phyloP scores from a whole-genome alignment of 2,113 vertebrate species.

The Aix galericulata region DNA sequence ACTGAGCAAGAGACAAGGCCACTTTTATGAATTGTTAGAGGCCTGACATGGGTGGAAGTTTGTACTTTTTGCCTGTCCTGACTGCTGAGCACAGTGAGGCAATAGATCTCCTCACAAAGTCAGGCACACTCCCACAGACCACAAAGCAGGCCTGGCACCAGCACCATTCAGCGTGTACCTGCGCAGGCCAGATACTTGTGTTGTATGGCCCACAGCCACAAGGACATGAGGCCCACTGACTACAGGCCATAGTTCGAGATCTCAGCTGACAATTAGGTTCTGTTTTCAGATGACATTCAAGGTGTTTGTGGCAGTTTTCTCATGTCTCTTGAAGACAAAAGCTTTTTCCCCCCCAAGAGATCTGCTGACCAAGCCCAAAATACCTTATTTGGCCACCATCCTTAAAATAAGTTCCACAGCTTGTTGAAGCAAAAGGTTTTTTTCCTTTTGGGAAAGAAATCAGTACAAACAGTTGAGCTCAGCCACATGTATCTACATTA shows the following conservation, averaged over 20 bases:
- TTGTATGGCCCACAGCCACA: neutral
- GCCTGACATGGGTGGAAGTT: neutral
- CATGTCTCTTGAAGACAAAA: neutral
- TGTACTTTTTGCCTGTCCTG: neutral
- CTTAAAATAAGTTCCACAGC: neutral
- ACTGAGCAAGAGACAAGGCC: neutral
- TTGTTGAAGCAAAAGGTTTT: neutral
- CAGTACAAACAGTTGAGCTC: constrained; percentile 3
- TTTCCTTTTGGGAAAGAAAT: neutral
- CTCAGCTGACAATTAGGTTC: neutral
- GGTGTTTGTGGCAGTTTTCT: neutral
- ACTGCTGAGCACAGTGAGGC: neutral
- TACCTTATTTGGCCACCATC: neutral
- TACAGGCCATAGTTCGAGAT: neutral
- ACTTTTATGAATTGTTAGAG: neutral
- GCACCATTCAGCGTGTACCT: neutral
- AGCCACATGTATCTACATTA: neutral
- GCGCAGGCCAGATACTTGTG: neutral
- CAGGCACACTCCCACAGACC: neutral
- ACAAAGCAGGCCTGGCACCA: neutral
- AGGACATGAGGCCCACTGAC: neutral
- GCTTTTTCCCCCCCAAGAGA: neutral
- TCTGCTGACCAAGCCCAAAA: neutral
- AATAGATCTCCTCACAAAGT: neutral
- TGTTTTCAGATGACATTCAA: neutral